Conservation (phyloP, 2,797 vertebrate genomes). For the Atherinosoma microstoma region DNA sequence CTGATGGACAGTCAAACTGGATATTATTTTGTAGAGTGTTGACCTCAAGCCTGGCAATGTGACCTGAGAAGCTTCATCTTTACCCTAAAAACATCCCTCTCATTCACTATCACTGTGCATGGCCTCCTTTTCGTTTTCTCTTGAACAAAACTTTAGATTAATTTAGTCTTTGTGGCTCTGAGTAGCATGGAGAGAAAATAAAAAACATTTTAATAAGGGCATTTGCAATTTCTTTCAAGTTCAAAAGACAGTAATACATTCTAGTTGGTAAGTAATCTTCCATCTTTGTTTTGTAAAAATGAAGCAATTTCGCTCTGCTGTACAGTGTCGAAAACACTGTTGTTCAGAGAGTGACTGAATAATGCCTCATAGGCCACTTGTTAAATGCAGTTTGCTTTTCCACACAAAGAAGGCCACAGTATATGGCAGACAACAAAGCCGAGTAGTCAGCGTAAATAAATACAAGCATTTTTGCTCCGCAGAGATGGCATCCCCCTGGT, state of each 20-base stretch:
- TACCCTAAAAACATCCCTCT: slow-evolving; percentile 38
- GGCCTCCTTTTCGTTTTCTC: neutral
- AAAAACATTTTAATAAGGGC: slow-evolving; percentile 44
- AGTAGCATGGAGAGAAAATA: slow-evolving; percentile 24
- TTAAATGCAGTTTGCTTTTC: slow-evolving; percentile 50
- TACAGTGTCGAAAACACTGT: slow-evolving; percentile 38
- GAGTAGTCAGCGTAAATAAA: slow-evolving; percentile 73
- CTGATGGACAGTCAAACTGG: slow-evolving; percentile 67
- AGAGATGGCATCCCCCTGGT: slow-evolving; percentile 76
- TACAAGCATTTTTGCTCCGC: slow-evolving; percentile 67
- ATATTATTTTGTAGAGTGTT: slow-evolving; percentile 66
- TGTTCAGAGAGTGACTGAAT: slow-evolving; percentile 43
- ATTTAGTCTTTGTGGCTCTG: slow-evolving; percentile 44
- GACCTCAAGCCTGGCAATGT: slow-evolving; percentile 43
- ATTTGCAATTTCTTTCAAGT: slow-evolving; percentile 51
- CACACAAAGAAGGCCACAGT: slow-evolving; percentile 57
- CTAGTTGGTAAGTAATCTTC: slow-evolving; percentile 35
- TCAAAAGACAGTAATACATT: slow-evolving; percentile 51
- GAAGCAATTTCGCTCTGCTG: slow-evolving; percentile 37
- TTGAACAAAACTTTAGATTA: slow-evolving; percentile 47
- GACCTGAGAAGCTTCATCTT: slow-evolving; percentile 56
- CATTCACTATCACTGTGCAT: slow-evolving; percentile 14
- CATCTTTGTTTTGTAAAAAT: slow-evolving; percentile 55
- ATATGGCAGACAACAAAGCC: slow-evolving; percentile 65
- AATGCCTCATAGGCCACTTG: slow-evolving; percentile 55